Percentiles rank a stretch among this genome's conserved stretches.
These are phyloP conservation scores for Anthrax anthrax DNA, from an alignment of 2,888 invertebrate genomes.

Conservation along the genomic window DNA sequence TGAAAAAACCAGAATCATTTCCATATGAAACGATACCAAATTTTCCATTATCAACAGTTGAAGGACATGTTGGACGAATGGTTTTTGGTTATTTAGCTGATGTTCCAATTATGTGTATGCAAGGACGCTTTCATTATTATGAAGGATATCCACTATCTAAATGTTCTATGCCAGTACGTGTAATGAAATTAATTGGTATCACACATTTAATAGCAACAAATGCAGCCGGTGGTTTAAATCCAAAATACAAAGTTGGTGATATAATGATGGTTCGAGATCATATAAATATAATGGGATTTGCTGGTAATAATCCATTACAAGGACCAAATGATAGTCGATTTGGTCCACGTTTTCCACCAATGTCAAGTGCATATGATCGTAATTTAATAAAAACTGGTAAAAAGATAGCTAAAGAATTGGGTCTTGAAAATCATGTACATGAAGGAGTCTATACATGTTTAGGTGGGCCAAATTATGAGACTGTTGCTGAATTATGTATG, in stretches of 20 bases:
- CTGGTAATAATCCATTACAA: slow-evolving; percentile 84
- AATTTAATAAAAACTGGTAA: slow-evolving; percentile 55
- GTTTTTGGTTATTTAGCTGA: slow-evolving; percentile 76
- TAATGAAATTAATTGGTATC: slow-evolving; percentile 91
- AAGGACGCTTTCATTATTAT: slow-evolving; percentile 93
- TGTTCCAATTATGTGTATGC: slow-evolving; percentile 85
- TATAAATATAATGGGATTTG: slow-evolving; percentile 92
- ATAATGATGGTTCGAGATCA: slow-evolving; percentile 97
- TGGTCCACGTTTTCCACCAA: slow-evolving; percentile 86
- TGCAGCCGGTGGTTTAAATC: slow-evolving; percentile 91
- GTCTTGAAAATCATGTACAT: slow-evolving; percentile 53
- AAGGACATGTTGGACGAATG: slow-evolving; percentile 81
- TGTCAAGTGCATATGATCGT: slow-evolving; percentile 77
- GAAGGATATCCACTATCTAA: slow-evolving; percentile 92
- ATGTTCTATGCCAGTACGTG: slow-evolving; percentile 87
- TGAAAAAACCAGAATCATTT: slow-evolving; percentile 55
- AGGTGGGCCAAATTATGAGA: slow-evolving; percentile 92
- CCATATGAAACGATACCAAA: slow-evolving; percentile 84
- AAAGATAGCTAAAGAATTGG: slow-evolving; percentile 53
- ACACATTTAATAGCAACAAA: slow-evolving; percentile 85
- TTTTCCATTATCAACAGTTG: slow-evolving; percentile 84
- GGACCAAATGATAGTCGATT: slow-evolving; percentile 90
- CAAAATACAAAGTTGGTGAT: slow-evolving; percentile 77
- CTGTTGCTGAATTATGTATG: slow-evolving; percentile 82
- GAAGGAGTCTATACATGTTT: slow-evolving; percentile 92